phyloP scores from a whole-genome alignment of 1,140 invertebrate genomes.

The Drosophila busckii region DNA sequence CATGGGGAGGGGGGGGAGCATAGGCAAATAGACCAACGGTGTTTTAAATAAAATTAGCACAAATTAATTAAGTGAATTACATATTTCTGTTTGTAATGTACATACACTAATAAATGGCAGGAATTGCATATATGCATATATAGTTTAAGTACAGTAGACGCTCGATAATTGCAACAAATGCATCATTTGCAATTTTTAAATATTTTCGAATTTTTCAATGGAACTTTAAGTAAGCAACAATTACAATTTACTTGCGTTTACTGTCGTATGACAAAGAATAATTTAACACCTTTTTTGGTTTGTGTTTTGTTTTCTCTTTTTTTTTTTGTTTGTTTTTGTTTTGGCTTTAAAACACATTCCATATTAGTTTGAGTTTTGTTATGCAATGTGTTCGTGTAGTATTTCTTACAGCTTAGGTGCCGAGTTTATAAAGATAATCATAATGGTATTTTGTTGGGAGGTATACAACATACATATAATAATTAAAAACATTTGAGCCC shows the following conservation, averaged over 20 bases:
- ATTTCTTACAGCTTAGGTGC: slow-evolving; percentile 22
- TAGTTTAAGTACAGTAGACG: too few species aligned
- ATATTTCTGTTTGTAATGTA: slow-evolving; percentile 16
- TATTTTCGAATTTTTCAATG: too few species aligned
- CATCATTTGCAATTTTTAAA: too few species aligned
- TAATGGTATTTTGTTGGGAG: slow-evolving; percentile 32
- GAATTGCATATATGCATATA: slow-evolving; percentile 53
- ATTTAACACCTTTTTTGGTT: slow-evolving; percentile 36
- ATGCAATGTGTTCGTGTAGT: slow-evolving; percentile 41
- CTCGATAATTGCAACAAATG: too few species aligned
- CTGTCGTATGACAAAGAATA: slow-evolving; percentile 38
- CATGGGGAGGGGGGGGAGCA: not conserved
- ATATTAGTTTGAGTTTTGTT: not conserved
- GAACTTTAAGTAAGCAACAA: too few species aligned
- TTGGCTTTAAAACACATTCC: slow-evolving; percentile 49
- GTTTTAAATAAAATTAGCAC: too few species aligned
- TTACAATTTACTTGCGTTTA: too few species aligned
- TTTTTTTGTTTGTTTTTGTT: slow-evolving; percentile 26
- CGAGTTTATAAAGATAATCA: slow-evolving; percentile 27
- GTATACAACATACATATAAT: slow-evolving; percentile 19
- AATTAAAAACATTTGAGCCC: slow-evolving; percentile 41
- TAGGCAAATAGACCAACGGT: too few species aligned
- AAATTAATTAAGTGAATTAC: too few species aligned
- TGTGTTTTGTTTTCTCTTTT: slow-evolving; percentile 36
- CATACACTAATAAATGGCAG: slow-evolving; percentile 53